Conservation (phyloP, 2,797 vertebrate species). For the Vultur gryphus region DNA sequence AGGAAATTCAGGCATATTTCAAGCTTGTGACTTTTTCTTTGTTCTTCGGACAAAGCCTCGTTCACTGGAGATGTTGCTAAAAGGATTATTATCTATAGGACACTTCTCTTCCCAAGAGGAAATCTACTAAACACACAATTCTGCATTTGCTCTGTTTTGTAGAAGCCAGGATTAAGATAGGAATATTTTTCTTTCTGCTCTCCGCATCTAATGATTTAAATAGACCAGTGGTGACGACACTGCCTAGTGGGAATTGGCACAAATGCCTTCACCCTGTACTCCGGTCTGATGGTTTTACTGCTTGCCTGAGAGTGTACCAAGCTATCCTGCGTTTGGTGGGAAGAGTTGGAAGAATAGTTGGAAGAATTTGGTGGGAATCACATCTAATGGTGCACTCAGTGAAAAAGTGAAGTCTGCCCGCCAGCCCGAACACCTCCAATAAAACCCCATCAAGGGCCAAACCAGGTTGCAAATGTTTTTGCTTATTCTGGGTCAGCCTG, state of each 20-base stretch:
- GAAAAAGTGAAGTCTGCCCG: not conserved
- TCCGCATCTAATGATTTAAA: not conserved
- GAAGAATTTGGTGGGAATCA: not conserved
- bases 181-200: not conserved
- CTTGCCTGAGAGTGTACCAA: not conserved
- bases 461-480: not conserved
- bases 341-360: not conserved
- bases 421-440: not conserved
- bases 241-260: not conserved
- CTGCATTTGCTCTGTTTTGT: not conserved
- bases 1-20: constrained; percentile 50
- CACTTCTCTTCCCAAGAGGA: constrained; percentile 36
- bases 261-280: not conserved
- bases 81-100: constrained; percentile 27
- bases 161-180: not conserved
- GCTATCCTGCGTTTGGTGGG: not conserved
- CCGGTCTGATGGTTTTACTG: not conserved
- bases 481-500: not conserved
- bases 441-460: not conserved
- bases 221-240: not conserved
- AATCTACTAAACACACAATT: constrained; percentile 30
- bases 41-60: constrained; percentile 5
- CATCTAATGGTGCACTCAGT: not conserved
- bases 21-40: constrained; percentile 5
- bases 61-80: constrained; percentile 23